Percentiles rank a stretch among this genome's conserved stretches.
Conservation (phyloP, 2,113 vertebrate genomes). For the Mirounga angustirostris region DNA sequence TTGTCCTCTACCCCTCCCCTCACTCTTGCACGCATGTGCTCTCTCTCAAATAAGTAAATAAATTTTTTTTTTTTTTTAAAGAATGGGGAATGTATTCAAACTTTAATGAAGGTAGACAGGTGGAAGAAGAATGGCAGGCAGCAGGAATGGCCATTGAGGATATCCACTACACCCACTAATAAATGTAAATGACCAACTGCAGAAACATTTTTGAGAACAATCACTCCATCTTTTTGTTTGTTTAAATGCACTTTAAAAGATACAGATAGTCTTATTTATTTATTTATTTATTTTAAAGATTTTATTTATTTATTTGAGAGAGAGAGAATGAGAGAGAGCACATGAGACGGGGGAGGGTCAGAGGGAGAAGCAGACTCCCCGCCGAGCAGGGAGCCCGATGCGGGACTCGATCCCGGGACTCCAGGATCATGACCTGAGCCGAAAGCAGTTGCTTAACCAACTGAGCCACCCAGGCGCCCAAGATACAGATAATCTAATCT, state of each 20-base stretch:
- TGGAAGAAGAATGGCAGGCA: not conserved
- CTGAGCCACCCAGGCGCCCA: no score
- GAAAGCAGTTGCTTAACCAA: no score
- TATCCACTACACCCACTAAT: not conserved
- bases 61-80: not conserved
- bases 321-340: no score
- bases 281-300: no score
- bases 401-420: no score
- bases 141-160: not conserved
- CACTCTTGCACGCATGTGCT: not conserved
- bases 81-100: not conserved
- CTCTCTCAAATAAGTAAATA: not conserved
- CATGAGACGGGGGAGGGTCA: no score
- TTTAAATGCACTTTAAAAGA: not conserved
- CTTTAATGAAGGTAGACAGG: not conserved
- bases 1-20: not conserved
- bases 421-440: no score
- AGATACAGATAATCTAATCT: constrained; percentile 27
- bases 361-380: no score
- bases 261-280: not conserved
- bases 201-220: constrained; percentile 2
- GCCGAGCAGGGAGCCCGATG: no score
- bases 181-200: not conserved
- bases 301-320: no score
- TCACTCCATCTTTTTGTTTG: not conserved